Conservation (phyloP, 1,140 invertebrate species). For the Zaprionus ghesquierei region DNA sequence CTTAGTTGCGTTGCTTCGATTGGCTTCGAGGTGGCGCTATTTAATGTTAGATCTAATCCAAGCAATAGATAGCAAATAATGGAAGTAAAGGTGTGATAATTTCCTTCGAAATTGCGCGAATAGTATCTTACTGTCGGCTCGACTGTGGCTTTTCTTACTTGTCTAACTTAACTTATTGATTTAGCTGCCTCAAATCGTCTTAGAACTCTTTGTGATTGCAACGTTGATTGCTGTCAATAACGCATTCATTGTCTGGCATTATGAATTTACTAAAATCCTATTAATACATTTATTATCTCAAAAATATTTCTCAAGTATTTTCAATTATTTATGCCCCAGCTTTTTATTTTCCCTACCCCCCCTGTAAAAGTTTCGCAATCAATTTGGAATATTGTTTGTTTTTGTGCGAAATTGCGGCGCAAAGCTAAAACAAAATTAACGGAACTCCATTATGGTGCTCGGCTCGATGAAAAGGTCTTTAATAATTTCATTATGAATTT, state of each 20-base stretch:
- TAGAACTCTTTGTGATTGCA: too few relatives aligned
- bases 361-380: neutral
- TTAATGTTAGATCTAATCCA: too few relatives aligned
- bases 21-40: too few relatives aligned
- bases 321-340: neutral
- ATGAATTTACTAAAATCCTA: neutral
- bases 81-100: too few relatives aligned
- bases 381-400: neutral
- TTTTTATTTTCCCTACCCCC: neutral
- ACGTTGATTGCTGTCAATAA: neutral
- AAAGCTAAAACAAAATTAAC: neutral
- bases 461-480: conserved; percentile 5
- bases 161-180: too few relatives aligned
- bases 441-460: neutral
- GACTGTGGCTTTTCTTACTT: too few relatives aligned
- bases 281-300: neutral
- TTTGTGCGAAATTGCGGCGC: neutral
- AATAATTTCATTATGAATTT: conserved; percentile 10
- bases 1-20: too few relatives aligned
- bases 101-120: too few relatives aligned
- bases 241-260: neutral
- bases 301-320: neutral
- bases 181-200: too few relatives aligned
- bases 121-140: too few relatives aligned
- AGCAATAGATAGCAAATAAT: too few relatives aligned